phyloP scores from a whole-genome alignment of 2,888 invertebrate species.

The Rotaria macrura region DNA sequence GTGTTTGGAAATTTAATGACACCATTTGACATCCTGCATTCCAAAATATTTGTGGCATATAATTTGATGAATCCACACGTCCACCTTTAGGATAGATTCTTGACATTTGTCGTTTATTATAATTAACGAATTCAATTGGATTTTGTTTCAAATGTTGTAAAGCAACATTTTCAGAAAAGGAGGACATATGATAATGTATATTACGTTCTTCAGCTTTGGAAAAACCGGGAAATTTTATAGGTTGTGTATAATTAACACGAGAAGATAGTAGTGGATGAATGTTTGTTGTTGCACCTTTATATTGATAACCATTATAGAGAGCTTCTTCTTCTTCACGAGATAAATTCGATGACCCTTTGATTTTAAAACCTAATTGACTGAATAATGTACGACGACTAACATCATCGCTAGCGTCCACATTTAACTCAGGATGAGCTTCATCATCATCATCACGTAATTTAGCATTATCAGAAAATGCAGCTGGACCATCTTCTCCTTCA shows the following conservation, averaged over 20 bases:
- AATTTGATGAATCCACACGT: conserved; percentile 94
- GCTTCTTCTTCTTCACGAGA: conserved; percentile 52
- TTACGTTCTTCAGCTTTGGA: conserved; percentile 90
- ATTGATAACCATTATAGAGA: conserved; percentile 58
- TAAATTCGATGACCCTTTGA: not conserved
- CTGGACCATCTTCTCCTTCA: conserved; percentile 31
- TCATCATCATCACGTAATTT: conserved; percentile 23
- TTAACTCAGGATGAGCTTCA: conserved; percentile 42
- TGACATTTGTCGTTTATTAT: conserved; percentile 98
- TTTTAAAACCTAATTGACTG: not conserved
- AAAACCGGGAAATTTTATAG: conserved; percentile 95
- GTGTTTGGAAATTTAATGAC: conserved; percentile 93
- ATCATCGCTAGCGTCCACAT: conserved; percentile 63
- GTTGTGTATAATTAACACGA: conserved; percentile 98
- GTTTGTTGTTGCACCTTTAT: conserved; percentile 92
- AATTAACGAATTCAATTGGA: conserved; percentile 96
- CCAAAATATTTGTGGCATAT: conserved; percentile 99
- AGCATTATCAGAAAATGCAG: not conserved
- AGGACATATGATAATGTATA: conserved; percentile 95
- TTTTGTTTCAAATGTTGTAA: conserved; percentile 86
- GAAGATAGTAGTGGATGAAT: conserved; percentile 97
- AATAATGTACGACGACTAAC: not conserved
- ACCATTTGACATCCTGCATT: conserved; percentile 99
- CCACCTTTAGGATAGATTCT: conserved; percentile 97
- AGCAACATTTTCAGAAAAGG: conserved; percentile 92